Conservation (phyloP, 2,113 vertebrate genomes). For the Eptesicus fuscus region DNA sequence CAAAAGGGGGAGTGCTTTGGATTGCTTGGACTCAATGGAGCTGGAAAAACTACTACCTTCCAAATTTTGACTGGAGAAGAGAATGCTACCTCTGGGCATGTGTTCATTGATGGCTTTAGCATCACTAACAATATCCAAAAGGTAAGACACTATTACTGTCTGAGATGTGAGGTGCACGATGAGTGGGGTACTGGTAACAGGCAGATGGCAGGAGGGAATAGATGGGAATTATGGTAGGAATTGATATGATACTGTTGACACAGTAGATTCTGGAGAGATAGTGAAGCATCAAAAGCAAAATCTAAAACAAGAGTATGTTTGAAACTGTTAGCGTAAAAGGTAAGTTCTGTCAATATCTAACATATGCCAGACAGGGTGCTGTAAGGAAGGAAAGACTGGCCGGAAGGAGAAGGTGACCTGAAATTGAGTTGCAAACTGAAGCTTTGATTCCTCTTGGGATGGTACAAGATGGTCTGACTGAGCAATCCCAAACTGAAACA, state of each 20-base stretch:
- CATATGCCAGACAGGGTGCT: neutral
- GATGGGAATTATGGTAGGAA: neutral
- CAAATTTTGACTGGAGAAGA: slow-evolving; percentile 95
- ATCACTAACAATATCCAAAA: slow-evolving; percentile 89
- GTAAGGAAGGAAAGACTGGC: neutral
- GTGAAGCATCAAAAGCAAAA: neutral
- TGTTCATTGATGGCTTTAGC: slow-evolving; percentile 93
- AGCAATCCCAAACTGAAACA: neutral
- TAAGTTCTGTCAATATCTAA: neutral
- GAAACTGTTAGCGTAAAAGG: neutral
- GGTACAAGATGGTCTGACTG: neutral
- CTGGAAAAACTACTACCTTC: slow-evolving; percentile 94
- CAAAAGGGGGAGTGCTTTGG: slow-evolving; percentile 95
- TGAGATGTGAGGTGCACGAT: neutral
- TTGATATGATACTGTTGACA: neutral
- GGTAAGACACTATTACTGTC: slow-evolving; percentile 75
- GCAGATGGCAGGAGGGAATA: neutral
- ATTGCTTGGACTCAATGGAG: slow-evolving; percentile 94
- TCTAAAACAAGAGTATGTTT: neutral
- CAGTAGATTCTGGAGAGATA: neutral
- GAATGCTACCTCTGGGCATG: slow-evolving; percentile 88
- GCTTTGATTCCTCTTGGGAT: neutral
- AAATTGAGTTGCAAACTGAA: neutral
- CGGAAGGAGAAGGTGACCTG: neutral
- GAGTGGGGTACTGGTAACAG: neutral